Evolutionary conservation across 1,140 invertebrate species (phyloP).

Genomic region (Aphaenogaster rudis): DNA sequence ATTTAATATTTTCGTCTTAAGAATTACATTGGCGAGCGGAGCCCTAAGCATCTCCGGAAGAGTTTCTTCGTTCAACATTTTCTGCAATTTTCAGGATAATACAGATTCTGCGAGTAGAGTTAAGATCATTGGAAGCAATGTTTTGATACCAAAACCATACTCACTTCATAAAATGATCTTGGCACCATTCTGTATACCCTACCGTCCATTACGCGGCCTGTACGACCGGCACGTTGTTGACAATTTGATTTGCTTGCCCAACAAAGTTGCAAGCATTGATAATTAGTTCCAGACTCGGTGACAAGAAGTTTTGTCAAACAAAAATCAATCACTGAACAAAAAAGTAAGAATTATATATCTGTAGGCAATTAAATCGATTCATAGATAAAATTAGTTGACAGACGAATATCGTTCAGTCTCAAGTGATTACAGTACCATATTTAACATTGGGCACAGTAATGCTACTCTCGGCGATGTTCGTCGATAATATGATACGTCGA

Average conservation of each 20-base stretch:
- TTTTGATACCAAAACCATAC: slow-evolving; percentile 58
- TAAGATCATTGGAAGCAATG: neutral
- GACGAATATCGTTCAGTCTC: neutral
- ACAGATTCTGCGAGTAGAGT: neutral
- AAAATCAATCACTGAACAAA: slow-evolving; percentile 96
- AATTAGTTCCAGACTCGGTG: slow-evolving; percentile 92
- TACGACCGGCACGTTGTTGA: slow-evolving; percentile 95
- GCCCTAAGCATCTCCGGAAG: slow-evolving; percentile 93
- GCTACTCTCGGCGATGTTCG: slow-evolving; percentile 99
- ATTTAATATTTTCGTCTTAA: slow-evolving; percentile 94
- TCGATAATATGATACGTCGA: slow-evolving; percentile 96
- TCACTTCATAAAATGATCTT: slow-evolving; percentile 91
- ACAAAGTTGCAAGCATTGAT: slow-evolving; percentile 91
- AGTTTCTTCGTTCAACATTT: slow-evolving; percentile 87
- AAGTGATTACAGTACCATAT: slow-evolving; percentile 89
- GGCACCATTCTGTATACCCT: slow-evolving; percentile 95
- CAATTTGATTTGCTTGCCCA: slow-evolving; percentile 97
- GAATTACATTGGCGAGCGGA: slow-evolving; percentile 94
- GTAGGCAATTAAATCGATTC: neutral
- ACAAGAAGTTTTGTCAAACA: slow-evolving; percentile 95
- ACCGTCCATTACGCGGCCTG: slow-evolving; percentile 95
- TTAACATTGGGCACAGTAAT: slow-evolving; percentile 97
- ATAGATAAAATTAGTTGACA: neutral
- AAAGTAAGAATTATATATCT: slow-evolving; percentile 42
- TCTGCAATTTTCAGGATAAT: slow-evolving; percentile 45